Evolutionary conservation across 2,113 vertebrate genomes (phyloP).

Genomic region (Melanocharis versteri): DNA sequence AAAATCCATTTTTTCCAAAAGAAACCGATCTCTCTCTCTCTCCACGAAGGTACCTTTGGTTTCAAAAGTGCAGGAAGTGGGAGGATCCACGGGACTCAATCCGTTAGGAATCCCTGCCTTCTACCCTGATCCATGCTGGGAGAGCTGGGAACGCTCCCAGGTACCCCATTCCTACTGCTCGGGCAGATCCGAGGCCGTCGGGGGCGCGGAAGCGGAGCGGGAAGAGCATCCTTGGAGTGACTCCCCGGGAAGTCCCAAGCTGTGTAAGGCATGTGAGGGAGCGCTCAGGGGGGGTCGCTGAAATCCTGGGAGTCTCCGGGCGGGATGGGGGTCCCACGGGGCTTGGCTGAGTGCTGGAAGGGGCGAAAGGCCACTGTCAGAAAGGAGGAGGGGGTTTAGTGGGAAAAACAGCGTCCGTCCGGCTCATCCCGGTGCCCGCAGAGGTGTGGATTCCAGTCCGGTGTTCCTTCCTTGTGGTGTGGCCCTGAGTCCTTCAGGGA

Average conservation of each 20-base stretch:
- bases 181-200: not conserved
- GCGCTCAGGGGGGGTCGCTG: not conserved
- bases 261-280: conserved; percentile 76
- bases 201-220: conserved; percentile 20
- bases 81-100: not conserved
- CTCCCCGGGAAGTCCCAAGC: conserved; percentile 47
- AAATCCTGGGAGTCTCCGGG: not conserved
- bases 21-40: conserved; percentile 4
- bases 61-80: conserved; percentile 67
- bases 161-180: not conserved
- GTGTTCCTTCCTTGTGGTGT: rapidly evolving
- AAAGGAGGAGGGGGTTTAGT: not conserved
- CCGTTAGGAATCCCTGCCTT: not conserved
- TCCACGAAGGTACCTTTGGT: conserved; percentile 74
- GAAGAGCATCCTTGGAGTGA: not conserved
- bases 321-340: not conserved
- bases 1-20: not conserved
- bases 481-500: not conserved
- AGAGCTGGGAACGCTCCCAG: not conserved
- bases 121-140: not conserved
- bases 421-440: not conserved
- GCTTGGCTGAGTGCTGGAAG: not conserved
- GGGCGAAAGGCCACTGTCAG: conserved; percentile 41
- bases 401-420: not conserved
- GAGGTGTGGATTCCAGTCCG: not conserved